Evolutionary conservation across 1,140 invertebrate species (phyloP).

Genomic region (Teleopsis dalmanni): DNA sequence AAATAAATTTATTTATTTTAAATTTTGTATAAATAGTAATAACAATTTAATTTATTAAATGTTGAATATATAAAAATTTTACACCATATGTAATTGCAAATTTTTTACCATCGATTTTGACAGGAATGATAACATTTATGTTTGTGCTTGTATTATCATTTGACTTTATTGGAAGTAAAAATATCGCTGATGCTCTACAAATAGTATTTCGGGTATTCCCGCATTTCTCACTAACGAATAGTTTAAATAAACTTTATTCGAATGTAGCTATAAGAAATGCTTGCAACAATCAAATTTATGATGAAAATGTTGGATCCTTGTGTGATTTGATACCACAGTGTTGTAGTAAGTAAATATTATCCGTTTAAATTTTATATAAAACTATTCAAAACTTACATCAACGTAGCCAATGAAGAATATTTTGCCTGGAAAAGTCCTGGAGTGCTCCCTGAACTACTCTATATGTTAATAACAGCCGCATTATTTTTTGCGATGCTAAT

Average conservation of each 20-base stretch:
- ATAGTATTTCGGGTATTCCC: constrained; percentile 61
- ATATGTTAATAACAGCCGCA: constrained; percentile 17
- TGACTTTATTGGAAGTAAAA: constrained; percentile 49
- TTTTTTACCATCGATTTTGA: no score
- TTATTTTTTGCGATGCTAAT: constrained; percentile 26
- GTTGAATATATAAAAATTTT: no score
- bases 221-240: constrained; percentile 59
- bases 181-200: constrained; percentile 52
- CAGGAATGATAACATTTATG: constrained; percentile 56
- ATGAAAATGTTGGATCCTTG: constrained; percentile 9
- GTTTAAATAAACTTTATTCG: constrained; percentile 48
- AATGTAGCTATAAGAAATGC: constrained; percentile 19
- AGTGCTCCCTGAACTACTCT: constrained; percentile 22
- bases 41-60: no score
- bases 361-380: no score
- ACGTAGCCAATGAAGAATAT: no score
- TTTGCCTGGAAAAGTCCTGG: constrained; percentile 27
- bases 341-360: constrained; percentile 25
- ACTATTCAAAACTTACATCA: no score
- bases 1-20: no score
- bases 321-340: constrained; percentile 29
- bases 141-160: constrained; percentile 56
- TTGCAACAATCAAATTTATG: constrained; percentile 16
- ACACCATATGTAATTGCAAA: no score
- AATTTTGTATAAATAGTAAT: no score